Base-by-base conservation (phyloP, 2,888 invertebrate genomes). In the Drosophila neonasuta region DNA sequence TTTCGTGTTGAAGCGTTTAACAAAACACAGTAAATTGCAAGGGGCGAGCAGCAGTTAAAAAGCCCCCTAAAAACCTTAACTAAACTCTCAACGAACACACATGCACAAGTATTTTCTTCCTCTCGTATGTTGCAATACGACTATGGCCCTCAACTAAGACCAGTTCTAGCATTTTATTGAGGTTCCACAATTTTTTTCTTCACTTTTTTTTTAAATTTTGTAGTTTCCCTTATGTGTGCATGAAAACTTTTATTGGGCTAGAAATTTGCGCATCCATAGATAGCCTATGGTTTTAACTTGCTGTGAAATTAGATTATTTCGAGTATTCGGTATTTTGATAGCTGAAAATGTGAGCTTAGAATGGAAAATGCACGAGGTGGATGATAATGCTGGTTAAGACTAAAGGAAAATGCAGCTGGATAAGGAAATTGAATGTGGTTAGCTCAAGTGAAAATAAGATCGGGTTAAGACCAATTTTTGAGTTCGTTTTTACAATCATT, bases 1-100 rank as follows among this genome's bases (percentile, higher is more conserved):
- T 79, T 80, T 85, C 73, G 78, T 80, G 81, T 73, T 78, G 79
- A 78, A 83, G 78, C 83, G 81, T 84, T 84, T 84, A 84, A 85
- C 83, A 85, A 79, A 83, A 79, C 80, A 70, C 73, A 79, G 81
- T 85, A 84, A 84, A 84, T 84, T 84, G 83, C 83, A 84, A 79
- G 71, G 78, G 79, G 74, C 71, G 61, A 50, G 71, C 78, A 50
- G 71, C 78, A 74, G 63, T 71, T 66, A 58, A 51, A 68, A 57
- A 49, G 49, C 64, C 17, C 46, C 13, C 39, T 11, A 15, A 61
- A 64, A 59, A 55, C 63, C 54, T 42, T 52, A 50, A 34, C 69
- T 51, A 50, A 48, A 57, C 55, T 57, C 59, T 55, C 51, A 57
- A 45, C 45, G 46, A 44, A 39, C 49, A 15, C 24, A 24, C 24